These are phyloP conservation scores for Digitonthophagus gazella DNA, from an alignment of 2,888 invertebrate genomes.

Conservation along the genomic window DNA sequence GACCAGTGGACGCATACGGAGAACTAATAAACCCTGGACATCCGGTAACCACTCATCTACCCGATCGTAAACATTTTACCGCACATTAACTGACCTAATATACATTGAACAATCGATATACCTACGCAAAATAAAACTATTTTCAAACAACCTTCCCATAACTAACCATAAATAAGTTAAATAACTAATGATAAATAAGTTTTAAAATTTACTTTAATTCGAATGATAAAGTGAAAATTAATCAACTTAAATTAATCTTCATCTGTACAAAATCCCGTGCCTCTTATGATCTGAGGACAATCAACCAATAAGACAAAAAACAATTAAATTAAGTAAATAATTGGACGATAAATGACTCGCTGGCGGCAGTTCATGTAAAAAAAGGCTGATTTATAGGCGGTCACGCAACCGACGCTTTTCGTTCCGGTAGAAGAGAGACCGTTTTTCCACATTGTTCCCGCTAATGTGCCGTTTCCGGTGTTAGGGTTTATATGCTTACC, in stretches of 20 bases:
- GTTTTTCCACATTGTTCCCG: conserved; percentile 44
- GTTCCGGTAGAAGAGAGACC: conserved; percentile 37
- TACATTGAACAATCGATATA: too few species aligned
- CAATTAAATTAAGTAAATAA: conserved; percentile 29
- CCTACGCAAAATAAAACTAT: too few species aligned
- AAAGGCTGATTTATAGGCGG: conserved; percentile 46
- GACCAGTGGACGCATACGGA: conserved; percentile 17
- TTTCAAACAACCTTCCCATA: too few species aligned
- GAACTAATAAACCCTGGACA: conserved; percentile 26
- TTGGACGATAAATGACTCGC: conserved; percentile 26
- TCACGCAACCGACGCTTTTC: conserved; percentile 43
- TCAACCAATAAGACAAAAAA: conserved; percentile 7
- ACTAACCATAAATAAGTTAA: too few species aligned
- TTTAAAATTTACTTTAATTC: not conserved
- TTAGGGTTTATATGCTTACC: conserved; percentile 30
- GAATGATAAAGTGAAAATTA: not conserved
- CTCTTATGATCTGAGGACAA: too few species aligned
- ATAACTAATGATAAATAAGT: too few species aligned
- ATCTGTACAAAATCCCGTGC: not conserved
- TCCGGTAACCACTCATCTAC: conserved; percentile 27
- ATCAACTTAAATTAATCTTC: not conserved
- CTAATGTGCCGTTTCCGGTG: conserved; percentile 43
- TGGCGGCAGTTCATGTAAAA: conserved; percentile 33
- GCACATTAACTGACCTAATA: too few species aligned
- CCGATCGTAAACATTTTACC: conserved; percentile 20